Percentiles rank a stretch among this genome's conserved stretches.
Conservation (phyloP, 2,888 invertebrate genomes). For the Ptilodon capucinus region DNA sequence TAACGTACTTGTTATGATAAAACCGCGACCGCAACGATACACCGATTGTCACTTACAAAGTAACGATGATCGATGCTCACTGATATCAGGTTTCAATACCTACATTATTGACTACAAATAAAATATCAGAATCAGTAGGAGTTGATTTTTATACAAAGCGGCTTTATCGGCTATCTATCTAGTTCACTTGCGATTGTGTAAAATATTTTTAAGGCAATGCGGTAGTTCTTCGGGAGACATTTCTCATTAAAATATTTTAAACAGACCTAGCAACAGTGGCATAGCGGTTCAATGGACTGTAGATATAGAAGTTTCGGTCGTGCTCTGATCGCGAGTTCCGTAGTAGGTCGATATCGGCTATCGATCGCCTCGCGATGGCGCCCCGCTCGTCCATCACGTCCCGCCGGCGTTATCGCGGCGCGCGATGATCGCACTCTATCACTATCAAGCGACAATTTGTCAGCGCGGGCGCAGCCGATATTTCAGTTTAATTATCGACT, state of each 20-base stretch:
- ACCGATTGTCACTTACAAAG: neutral
- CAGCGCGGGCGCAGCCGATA: conserved; percentile 26
- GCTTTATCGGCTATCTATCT: neutral
- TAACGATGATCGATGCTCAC: neutral
- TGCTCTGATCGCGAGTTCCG: conserved; percentile 1
- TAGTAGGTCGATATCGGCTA: neutral
- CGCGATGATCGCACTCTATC: conserved; percentile 30
- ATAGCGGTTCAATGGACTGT: too few species aligned
- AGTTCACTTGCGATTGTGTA: too few species aligned
- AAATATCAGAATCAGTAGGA: neutral
- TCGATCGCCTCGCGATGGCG: neutral
- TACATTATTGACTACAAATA: neutral
- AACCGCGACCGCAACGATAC: neutral
- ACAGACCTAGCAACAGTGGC: too few species aligned
- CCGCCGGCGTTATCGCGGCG: conserved; percentile 4
- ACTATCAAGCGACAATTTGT: conserved; percentile 37
- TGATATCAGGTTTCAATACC: neutral
- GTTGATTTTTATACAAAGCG: neutral
- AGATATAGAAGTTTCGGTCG: too few species aligned
- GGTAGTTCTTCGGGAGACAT: too few species aligned
- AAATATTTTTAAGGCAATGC: too few species aligned
- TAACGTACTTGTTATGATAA: neutral
- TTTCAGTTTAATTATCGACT: conserved; percentile 45
- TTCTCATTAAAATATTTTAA: too few species aligned
- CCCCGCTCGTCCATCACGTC: neutral